Evolutionary conservation across 1,140 invertebrate species (phyloP).

Genomic region (Elysia chlorotica): DNA sequence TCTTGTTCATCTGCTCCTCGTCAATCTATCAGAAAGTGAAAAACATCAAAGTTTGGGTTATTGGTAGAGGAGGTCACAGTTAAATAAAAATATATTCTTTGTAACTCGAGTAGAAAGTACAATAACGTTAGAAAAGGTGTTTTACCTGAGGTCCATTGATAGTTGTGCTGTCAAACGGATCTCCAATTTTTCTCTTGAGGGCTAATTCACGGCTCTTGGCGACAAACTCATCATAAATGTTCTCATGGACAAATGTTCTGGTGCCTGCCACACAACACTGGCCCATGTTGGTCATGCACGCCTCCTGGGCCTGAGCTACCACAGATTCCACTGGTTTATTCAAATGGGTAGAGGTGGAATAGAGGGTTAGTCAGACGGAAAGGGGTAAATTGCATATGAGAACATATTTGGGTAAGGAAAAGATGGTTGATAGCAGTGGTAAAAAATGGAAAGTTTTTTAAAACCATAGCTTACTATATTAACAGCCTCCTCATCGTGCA

Average conservation of each 20-base stretch:
- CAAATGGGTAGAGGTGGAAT: no score
- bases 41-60: not conserved
- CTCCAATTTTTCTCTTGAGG: slow-evolving; percentile 74
- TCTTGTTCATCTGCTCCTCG: slow-evolving; percentile 81
- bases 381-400: no score
- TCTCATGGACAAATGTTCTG: slow-evolving; percentile 58
- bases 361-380: no score
- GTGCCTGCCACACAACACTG: slow-evolving; percentile 57
- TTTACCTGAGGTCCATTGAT: slow-evolving; percentile 83
- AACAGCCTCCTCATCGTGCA: no score
- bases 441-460: no score
- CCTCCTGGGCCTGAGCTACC: slow-evolving; percentile 75
- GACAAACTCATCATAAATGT: slow-evolving; percentile 60
- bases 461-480: no score
- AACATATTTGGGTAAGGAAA: no score
- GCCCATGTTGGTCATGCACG: slow-evolving; percentile 79
- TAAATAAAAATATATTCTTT: no score
- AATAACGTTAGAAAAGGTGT: no score
- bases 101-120: not conserved
- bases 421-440: no score
- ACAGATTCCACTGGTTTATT: slow-evolving; percentile 82
- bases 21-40: slow-evolving; percentile 69
- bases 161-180: slow-evolving; percentile 74
- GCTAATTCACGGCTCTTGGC: slow-evolving; percentile 68
- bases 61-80: not conserved